phyloP scores from a whole-genome alignment of 2,888 invertebrate species.

The Diplolepis rosae region DNA sequence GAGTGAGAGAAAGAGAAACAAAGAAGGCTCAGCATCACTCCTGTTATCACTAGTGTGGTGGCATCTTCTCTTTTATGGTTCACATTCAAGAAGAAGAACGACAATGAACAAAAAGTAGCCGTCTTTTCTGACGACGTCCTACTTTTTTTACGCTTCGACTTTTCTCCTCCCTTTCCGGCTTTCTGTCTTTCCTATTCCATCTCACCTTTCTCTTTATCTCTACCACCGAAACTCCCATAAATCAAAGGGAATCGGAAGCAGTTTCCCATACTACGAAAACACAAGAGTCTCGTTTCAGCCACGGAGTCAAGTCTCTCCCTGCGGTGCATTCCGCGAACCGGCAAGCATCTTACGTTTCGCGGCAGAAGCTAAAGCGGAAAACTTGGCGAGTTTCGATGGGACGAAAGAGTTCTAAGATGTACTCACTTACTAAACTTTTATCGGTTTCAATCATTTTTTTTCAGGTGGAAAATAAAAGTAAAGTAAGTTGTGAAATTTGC shows the following conservation, averaged over 20 bases:
- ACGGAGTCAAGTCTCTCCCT: conserved; percentile 36
- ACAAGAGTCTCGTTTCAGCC: conserved; percentile 32
- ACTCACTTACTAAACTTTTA: background rate
- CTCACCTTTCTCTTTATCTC: conserved; percentile 41
- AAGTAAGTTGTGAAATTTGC: background rate
- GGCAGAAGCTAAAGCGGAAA: conserved; percentile 51
- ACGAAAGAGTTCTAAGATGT: background rate
- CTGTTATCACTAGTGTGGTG: conserved; percentile 37
- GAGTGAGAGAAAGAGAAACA: background rate
- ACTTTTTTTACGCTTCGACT: conserved; percentile 35
- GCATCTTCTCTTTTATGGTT: conserved; percentile 39
- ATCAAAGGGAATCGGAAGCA: conserved; percentile 44
- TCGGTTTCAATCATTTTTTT: background rate
- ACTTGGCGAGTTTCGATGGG: conserved; percentile 44
- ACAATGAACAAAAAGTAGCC: conserved; percentile 41
- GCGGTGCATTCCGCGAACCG: conserved; percentile 41
- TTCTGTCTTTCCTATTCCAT: conserved; percentile 36
- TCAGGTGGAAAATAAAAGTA: background rate
- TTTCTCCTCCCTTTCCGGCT: background rate
- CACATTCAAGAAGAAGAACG: conserved; percentile 42
- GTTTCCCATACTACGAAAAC: conserved; percentile 14
- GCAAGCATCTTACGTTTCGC: conserved; percentile 35
- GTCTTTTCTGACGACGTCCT: conserved; percentile 37
- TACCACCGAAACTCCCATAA: conserved; percentile 40
- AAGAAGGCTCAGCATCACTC: conserved; percentile 27